Conservation (phyloP, 2,888 invertebrate genomes). For the Petrolisthes cinctipes region DNA sequence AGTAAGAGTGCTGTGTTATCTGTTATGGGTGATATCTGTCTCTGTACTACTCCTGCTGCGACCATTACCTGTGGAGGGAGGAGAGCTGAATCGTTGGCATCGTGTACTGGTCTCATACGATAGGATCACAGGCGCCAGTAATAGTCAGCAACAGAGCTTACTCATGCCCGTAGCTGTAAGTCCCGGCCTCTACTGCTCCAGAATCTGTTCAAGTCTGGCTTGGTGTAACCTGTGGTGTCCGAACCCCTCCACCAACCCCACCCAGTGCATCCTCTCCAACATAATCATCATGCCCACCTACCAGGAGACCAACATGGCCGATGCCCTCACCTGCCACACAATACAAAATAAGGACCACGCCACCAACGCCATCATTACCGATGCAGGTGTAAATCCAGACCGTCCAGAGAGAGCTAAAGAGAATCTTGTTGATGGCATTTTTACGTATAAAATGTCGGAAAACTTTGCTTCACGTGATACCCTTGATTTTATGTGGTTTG, state of each 20-base stretch:
- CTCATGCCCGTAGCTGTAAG: neutral
- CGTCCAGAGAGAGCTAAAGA: neutral
- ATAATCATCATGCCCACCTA: neutral
- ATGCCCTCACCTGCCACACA: conserved; percentile 3
- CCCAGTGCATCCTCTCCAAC: neutral
- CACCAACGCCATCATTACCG: neutral
- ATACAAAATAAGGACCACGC: neutral
- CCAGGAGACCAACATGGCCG: neutral
- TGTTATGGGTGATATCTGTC: neutral
- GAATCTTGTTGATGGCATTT: neutral
- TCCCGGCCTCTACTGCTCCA: neutral
- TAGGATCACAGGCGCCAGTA: neutral
- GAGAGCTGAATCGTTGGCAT: neutral
- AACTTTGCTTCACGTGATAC: neutral
- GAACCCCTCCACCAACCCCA: neutral
- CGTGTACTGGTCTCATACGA: neutral
- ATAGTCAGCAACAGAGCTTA: neutral
- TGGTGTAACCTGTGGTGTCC: neutral
- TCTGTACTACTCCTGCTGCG: neutral
- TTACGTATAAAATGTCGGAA: neutral
- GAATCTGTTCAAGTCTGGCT: neutral
- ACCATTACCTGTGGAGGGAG: neutral
- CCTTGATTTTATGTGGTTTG: neutral
- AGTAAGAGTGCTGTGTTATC: too few species aligned
- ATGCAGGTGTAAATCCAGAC: neutral